Evolutionary conservation across 2,113 vertebrate species (phyloP).

Genomic region (Microtus richardsoni): DNA sequence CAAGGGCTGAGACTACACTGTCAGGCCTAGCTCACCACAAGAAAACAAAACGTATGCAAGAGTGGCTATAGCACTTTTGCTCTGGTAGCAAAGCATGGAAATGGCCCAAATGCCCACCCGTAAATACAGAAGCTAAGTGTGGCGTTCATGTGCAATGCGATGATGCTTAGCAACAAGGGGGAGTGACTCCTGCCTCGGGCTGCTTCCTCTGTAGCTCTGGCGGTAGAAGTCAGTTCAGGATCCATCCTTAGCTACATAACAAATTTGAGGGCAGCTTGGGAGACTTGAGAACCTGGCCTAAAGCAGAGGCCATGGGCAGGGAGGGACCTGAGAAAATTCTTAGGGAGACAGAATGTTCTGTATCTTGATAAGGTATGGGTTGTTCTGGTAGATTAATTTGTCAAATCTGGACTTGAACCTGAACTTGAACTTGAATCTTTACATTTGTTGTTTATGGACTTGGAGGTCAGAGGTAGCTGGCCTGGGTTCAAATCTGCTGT

Average conservation of each 20-base stretch:
- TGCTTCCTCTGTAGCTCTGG: too few species aligned
- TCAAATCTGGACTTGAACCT: not conserved
- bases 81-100: not conserved
- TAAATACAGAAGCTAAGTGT: not conserved
- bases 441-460: not conserved
- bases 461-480: not conserved
- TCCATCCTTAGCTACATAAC: not conserved
- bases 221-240: not conserved
- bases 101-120: not conserved
- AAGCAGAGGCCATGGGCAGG: not conserved
- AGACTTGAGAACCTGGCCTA: not conserved
- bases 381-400: accelerated
- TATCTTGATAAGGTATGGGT: not conserved
- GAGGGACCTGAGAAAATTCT: not conserved
- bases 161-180: accelerated
- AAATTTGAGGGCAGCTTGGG: not conserved
- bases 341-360: accelerated
- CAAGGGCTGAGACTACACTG: too few species aligned
- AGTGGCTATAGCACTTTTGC: not conserved
- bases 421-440: not conserved
- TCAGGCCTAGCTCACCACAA: not conserved
- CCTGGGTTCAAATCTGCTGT: not conserved
- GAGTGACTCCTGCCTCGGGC: accelerated
- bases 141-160: accelerated
- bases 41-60: not conserved